These are phyloP conservation scores for Oreortyx pictus DNA, from an alignment of 2,797 vertebrate species.

Conservation along the genomic window DNA sequence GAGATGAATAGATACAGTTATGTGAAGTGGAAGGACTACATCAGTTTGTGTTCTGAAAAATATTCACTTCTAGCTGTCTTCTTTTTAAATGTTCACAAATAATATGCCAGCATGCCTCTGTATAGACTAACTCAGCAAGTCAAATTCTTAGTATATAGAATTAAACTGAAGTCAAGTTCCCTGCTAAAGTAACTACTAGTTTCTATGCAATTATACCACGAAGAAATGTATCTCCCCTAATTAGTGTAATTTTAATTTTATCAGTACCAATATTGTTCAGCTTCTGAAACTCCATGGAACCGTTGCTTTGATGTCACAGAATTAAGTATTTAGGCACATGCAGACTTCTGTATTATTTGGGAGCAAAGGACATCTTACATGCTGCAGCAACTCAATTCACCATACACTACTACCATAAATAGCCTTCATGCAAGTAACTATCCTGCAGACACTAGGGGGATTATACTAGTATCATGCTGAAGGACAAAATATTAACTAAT, in stretches of 20 bases:
- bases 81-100: background rate
- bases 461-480: background rate
- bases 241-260: background rate
- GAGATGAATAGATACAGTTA: constrained; percentile 5
- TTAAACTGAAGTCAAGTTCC: background rate
- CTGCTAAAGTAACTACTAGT: background rate
- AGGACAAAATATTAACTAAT: background rate
- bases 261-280: background rate
- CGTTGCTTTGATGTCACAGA: background rate
- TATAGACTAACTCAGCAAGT: background rate
- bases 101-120: background rate
- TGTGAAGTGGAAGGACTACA: background rate
- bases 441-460: background rate
- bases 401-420: background rate
- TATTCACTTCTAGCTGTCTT: background rate
- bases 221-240: background rate
- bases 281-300: background rate
- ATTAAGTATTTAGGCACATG: background rate
- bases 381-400: background rate
- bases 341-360: background rate
- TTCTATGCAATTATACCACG: background rate
- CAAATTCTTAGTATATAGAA: background rate
- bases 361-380: background rate
- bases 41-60: background rate
- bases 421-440: background rate